phyloP scores from a whole-genome alignment of 92 coral and sea anemone genomes.

The Palythoa grandis region DNA sequence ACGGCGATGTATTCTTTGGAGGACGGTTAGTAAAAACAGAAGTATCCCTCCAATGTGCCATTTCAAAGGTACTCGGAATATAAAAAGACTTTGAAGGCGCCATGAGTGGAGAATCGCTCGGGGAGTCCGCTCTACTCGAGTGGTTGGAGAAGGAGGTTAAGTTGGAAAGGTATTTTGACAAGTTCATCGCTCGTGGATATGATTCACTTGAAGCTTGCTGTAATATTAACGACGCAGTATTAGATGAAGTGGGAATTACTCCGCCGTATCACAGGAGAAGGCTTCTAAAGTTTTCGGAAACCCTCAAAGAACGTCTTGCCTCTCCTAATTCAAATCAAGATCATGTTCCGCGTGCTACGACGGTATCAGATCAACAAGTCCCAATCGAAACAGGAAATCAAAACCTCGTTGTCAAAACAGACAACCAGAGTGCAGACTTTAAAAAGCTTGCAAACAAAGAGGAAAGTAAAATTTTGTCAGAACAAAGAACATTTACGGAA shows the following conservation, averaged over 20 bases:
- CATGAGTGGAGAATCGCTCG: slow-evolving; percentile 56
- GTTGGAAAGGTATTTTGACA: slow-evolving; percentile 85
- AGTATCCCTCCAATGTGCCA: slow-evolving; percentile 17
- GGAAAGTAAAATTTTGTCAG: neutral
- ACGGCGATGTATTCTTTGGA: slow-evolving; percentile 16
- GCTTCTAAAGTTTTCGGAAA: slow-evolving; percentile 64
- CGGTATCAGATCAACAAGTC: slow-evolving; percentile 28
- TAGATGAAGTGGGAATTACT: slow-evolving; percentile 75
- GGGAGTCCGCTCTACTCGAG: slow-evolving; percentile 68
- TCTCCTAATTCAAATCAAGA: slow-evolving; percentile 19
- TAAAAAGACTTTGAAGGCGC: slow-evolving; percentile 23
- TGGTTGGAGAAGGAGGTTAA: slow-evolving; percentile 92
- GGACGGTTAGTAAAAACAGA: slow-evolving; percentile 12
- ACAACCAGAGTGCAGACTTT: slow-evolving; percentile 6
- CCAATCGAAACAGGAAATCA: slow-evolving; percentile 52
- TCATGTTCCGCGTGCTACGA: slow-evolving; percentile 27
- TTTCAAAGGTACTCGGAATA: slow-evolving; percentile 23
- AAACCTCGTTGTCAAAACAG: slow-evolving; percentile 37
- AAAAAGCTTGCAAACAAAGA: neutral
- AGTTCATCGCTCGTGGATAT: slow-evolving; percentile 81
- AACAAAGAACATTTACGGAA: neutral
- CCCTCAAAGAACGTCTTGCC: slow-evolving; percentile 64
- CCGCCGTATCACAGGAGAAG: slow-evolving; percentile 91
- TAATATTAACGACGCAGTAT: slow-evolving; percentile 65
- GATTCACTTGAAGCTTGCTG: slow-evolving; percentile 67